Evolutionary conservation across 2,888 invertebrate species (phyloP).

Genomic region (Sinodicranocentrus sp.): DNA sequence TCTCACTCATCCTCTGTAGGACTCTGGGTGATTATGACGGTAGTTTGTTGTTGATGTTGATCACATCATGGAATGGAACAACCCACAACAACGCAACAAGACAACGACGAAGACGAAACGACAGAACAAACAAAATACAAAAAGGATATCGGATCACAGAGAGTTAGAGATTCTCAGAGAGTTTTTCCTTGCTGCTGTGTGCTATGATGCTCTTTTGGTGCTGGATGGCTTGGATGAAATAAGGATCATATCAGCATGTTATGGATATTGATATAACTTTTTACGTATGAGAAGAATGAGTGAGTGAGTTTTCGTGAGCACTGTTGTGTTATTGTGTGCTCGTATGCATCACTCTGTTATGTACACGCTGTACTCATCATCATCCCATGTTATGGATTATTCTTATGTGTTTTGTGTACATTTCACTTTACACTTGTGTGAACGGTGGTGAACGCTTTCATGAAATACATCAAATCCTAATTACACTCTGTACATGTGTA

Average conservation of each 20-base stretch:
- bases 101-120: not conserved
- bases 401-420: not conserved
- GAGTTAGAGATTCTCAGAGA: too few relatives aligned
- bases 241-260: too few relatives aligned
- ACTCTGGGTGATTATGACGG: not conserved
- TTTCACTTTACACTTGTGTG: not conserved
- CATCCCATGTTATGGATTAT: not conserved
- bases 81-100: not conserved
- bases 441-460: not conserved
- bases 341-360: not conserved
- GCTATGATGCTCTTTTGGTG: too few relatives aligned
- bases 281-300: too few relatives aligned
- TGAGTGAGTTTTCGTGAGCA: too few relatives aligned
- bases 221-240: too few relatives aligned
- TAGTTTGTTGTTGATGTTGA: conserved; percentile 2
- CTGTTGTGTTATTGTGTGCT: too few relatives aligned
- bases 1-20: too few relatives aligned
- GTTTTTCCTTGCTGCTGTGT: too few relatives aligned
- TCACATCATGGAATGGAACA: not conserved
- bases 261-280: too few relatives aligned
- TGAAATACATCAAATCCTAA: conserved; percentile 7
- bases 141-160: too few relatives aligned
- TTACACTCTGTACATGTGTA: not conserved
- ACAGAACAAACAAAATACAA: not conserved
- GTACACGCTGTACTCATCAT: not conserved